Base-by-base conservation (phyloP, 2,113 vertebrate genomes). In the Rhinopomastus cyanomelas region DNA sequence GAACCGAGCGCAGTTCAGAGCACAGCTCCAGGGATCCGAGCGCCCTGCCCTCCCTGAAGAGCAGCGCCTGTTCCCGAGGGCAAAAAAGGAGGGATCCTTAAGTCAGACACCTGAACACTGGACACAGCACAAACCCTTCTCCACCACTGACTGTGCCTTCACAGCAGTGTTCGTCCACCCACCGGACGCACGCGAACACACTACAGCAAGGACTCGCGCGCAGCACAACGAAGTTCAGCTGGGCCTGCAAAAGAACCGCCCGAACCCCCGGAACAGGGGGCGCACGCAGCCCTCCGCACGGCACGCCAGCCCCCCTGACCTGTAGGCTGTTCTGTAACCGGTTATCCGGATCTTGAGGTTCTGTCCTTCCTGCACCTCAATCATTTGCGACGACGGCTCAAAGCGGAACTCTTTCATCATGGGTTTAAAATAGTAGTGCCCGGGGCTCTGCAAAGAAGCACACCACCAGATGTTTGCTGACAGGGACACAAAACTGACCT, bases 341-440 rank as follows among this genome's bases (percentile, higher is more conserved):
- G 97, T 98, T 86, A 99, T 98, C 62, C 96, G 97, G 65, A 99
- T 99, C 84, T 96, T 98, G 60, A 99, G 97, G 82, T 97, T 99
- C 94, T 99, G 98, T 21, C 99, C 99, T 94, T 99, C 99, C 81
- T 99, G 98, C 49, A 99, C 98, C 62, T 99, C 98, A 36, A 99
- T 99, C 99, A 99, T 99, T 84, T 99, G 99, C 34, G 99, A 99
- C 2, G 98, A 98, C 0, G 99, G 99, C 73, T 99, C 99, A 75
- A 99, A 99, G 55, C 99, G 98, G 90, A 99, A 99, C 64, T 99
- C 99, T 78, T 99, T 99, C 99, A 99, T 99, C 99, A 99, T 99
- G 53, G 99, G 99, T 76, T 99, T 99, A 95, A 99, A 99, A 94
- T 99, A 99, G 90, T 99, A 99, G 94, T 99, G 98, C 51, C 99